These are phyloP conservation scores for Allygus modestus DNA, from an alignment of 2,888 invertebrate species.

Conservation along the genomic window DNA sequence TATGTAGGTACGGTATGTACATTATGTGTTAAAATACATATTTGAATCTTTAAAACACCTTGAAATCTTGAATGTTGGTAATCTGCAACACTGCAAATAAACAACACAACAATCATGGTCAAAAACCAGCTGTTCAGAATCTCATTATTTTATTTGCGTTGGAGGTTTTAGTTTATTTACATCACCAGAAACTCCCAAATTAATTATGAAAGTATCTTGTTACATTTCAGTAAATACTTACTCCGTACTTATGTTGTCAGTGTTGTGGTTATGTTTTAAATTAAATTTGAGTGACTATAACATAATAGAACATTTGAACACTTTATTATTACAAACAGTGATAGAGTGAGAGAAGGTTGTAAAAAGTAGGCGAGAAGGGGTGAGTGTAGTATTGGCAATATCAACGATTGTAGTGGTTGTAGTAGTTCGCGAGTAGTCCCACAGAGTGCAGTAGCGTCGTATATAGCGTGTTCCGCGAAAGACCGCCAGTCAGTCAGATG, in stretches of 20 bases:
- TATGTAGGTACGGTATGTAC: too few species aligned
- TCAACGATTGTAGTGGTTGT: constrained; percentile 11
- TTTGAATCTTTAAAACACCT: too few species aligned
- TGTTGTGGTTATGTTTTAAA: background rate
- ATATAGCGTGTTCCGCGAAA: constrained; percentile 30
- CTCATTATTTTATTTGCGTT: too few species aligned
- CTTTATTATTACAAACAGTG: background rate
- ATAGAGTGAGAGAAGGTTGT: background rate
- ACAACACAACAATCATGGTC: too few species aligned
- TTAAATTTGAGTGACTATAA: constrained; percentile 11
- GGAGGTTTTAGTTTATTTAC: too few species aligned
- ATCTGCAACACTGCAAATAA: too few species aligned
- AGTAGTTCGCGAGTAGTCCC: background rate
- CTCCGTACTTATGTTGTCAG: background rate
- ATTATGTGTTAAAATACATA: too few species aligned
- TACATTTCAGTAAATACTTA: background rate
- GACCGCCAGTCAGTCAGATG: constrained; percentile 48
- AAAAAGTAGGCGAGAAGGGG: constrained; percentile 16
- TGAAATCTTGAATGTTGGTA: too few species aligned
- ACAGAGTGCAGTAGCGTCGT: constrained; percentile 41
- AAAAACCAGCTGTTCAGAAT: too few species aligned
- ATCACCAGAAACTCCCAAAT: too few species aligned
- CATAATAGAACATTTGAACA: constrained; percentile 12
- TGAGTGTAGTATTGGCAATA: constrained; percentile 31
- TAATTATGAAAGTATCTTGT: constrained; percentile 14